Evolutionary conservation across 2,797 vertebrate genomes (phyloP).

Genomic region (Furcifer pardalis): DNA sequence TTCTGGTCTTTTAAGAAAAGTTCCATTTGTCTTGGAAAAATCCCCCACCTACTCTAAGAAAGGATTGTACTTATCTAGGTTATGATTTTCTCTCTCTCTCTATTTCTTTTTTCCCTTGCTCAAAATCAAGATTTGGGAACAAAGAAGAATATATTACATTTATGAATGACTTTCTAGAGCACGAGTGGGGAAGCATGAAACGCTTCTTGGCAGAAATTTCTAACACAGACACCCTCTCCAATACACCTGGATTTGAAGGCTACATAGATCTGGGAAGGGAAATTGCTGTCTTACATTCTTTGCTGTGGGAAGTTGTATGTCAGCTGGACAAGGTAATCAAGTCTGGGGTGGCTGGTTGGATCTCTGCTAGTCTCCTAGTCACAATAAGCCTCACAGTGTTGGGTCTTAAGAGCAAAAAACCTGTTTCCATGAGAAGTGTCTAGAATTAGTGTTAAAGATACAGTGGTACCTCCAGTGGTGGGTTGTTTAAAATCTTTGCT

Average conservation of each 20-base stretch:
- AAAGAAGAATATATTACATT: conserved; percentile 99
- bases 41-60: not conserved
- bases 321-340: conserved; percentile 93
- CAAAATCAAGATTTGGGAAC: conserved; percentile 87
- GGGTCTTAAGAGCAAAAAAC: conserved; percentile 22
- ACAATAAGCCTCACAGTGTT: conserved; percentile 27
- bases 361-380: not conserved
- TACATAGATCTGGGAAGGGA: conserved; percentile 95
- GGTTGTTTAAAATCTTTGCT: no score
- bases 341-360: not conserved
- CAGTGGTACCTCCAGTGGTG: no score
- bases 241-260: conserved; percentile 91
- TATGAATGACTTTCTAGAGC: conserved; percentile 98
- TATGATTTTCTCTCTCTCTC: conserved; percentile 19
- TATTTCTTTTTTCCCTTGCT: not conserved
- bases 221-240: conserved; percentile 90
- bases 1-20: not conserved
- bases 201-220: conserved; percentile 95
- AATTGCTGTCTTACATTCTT: conserved; percentile 91
- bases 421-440: conserved; percentile 22
- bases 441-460: conserved; percentile 8
- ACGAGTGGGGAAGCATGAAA: conserved; percentile 96
- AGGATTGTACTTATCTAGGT: not conserved
- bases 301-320: conserved; percentile 94
- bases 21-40: not conserved